Evolutionary conservation across 2,888 invertebrate species (phyloP), one percentile per base, ranked within the genome.

Genomic region (Alsophila aescularia): DNA sequence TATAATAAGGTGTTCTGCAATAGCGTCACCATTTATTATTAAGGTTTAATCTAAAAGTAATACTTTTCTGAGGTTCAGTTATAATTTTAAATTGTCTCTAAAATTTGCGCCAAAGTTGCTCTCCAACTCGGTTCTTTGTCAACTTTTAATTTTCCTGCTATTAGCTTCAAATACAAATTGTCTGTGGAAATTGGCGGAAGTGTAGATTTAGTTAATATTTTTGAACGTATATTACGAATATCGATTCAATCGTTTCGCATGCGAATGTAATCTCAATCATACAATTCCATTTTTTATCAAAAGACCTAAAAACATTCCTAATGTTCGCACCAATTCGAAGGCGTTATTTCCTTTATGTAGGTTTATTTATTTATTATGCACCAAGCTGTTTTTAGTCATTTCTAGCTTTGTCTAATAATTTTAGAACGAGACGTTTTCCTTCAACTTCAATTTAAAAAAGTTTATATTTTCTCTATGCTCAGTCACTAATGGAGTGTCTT

Each of bases 401-500:
- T n/a, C n/a, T n/a, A n/a, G n/a, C 9, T 9, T 27, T 27, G 27
- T n/a, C 12, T 12, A 10, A 4, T 12, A 16, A 44, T 16, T 52
- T 52, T 7, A 34, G 47, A 54, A 54, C 54, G 54, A 27, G 13
- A 0, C 0, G 8, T 9, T 10, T 16, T 0, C 21, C 37, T 37
- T 39, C 53, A 53, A 32, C 14, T 1, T 12, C 12, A 43, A 39
- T 12, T 21, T 18, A 21, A 34, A 55, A 56, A 59, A 58, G 55
- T 69, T 66, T 65, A 58, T 59, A 29, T 42, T 52, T 44, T 64
- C 34, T 83, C 80, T 86, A 83, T 87, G 83, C 72, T 80, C 83
- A 81, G 81, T 85, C 84, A 87, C 89, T 91, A 90, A 92, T 92
- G 92, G 92, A 90, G 88, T 89, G 83, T 90, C 89, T 88, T 88